Conservation (phyloP, 2,113 vertebrate species). For the Cettia cetti region DNA sequence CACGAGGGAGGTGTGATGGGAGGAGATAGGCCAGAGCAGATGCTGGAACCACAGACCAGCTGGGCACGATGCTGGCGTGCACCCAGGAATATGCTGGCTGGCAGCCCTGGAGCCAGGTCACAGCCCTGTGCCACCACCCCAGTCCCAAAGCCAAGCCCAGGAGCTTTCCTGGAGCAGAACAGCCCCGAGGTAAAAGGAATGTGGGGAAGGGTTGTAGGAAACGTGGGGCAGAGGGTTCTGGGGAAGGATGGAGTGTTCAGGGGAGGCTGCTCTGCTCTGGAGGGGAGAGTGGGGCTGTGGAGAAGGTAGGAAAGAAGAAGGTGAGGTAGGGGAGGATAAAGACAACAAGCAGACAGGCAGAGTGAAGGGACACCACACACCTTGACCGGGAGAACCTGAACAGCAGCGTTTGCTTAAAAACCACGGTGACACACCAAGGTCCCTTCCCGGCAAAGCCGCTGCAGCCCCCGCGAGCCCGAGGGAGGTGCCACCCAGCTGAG, state of each 20-base stretch:
- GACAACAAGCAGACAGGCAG: background rate
- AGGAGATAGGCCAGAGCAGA: background rate
- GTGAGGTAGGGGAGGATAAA: background rate
- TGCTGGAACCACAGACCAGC: background rate
- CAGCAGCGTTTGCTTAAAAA: rapidly evolving
- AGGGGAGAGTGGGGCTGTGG: background rate
- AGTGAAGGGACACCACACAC: rapidly evolving
- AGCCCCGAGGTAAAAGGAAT: background rate
- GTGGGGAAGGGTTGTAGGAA: background rate
- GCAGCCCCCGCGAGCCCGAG: rapidly evolving
- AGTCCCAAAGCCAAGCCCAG: background rate
- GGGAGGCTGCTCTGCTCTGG: background rate
- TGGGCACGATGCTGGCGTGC: rapidly evolving
- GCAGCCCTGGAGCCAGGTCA: background rate
- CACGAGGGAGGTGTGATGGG: rapidly evolving
- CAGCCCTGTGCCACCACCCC: background rate
- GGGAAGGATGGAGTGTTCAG: background rate
- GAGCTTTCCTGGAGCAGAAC: background rate
- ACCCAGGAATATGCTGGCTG: background rate
- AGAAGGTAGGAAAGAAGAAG: background rate
- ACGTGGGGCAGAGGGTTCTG: rapidly evolving
- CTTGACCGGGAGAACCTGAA: rapidly evolving
- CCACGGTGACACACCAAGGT: rapidly evolving
- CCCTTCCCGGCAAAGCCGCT: background rate
- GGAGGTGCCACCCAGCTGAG: rapidly evolving